A percentile compares a stretch with the other conserved stretches of the same genome.
Conservation (phyloP, 2,113 vertebrate species). For the Scortum barcoo region DNA sequence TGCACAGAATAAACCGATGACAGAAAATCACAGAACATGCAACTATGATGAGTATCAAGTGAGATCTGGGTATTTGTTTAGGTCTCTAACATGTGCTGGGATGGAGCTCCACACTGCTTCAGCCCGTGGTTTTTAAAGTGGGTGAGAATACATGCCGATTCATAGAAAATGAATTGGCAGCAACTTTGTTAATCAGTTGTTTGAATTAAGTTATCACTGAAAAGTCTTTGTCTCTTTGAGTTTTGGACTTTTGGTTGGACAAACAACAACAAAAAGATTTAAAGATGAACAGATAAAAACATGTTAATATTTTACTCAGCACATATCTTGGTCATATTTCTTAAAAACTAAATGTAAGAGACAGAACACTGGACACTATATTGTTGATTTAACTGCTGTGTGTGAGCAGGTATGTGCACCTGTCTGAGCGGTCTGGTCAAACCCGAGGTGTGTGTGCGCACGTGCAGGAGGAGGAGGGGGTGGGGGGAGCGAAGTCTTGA, state of each 20-base stretch:
- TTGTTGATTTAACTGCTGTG: neutral
- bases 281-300: too few species aligned
- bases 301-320: too few species aligned
- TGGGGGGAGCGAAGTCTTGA: constrained; percentile 74
- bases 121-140: neutral
- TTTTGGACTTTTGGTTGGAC: neutral
- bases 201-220: too few species aligned
- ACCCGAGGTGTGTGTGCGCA: constrained; percentile 29
- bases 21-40: too few species aligned
- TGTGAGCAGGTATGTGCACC: neutral
- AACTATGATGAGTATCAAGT: too few species aligned
- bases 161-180: neutral
- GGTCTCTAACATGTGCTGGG: too few species aligned
- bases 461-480: constrained; percentile 41
- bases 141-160: neutral
- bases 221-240: neutral
- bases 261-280: too few species aligned
- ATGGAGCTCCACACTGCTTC: neutral
- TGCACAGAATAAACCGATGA: too few species aligned
- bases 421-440: constrained; percentile 47
- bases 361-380: neutral
- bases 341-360: neutral
- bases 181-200: too few species aligned
- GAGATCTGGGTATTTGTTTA: too few species aligned
- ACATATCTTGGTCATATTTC: neutral